Evolutionary conservation across 1,140 invertebrate species (phyloP).

Genomic region (Aradophagus sp.): DNA sequence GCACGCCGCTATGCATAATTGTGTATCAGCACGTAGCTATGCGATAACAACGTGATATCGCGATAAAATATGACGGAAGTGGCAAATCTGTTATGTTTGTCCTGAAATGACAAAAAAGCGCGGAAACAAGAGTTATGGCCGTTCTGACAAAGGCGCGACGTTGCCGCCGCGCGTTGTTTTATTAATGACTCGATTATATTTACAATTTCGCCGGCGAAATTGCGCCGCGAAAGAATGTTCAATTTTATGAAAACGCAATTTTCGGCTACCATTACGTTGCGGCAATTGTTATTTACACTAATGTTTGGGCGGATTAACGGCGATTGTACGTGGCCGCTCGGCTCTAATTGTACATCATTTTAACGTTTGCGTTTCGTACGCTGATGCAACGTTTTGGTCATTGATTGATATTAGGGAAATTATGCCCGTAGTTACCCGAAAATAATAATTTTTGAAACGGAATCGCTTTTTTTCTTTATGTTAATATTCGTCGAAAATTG

Average conservation of each 20-base stretch:
- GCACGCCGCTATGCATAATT: conserved; percentile 74
- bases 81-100: conserved; percentile 56
- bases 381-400: no score
- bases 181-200: conserved; percentile 33
- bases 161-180: conserved; percentile 18
- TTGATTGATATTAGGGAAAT: no score
- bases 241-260: conserved; percentile 1
- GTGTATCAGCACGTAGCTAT: conserved; percentile 73
- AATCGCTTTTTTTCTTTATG: no score
- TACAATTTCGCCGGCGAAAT: conserved; percentile 17
- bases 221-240: conserved; percentile 2
- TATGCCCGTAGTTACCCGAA: no score
- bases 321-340: no score
- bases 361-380: no score
- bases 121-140: conserved; percentile 47
- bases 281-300: neutral
- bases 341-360: no score
- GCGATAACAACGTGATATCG: conserved; percentile 70
- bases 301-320: no score
- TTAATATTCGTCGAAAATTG: no score
- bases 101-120: conserved; percentile 52
- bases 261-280: no score
- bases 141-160: conserved; percentile 29
- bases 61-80: conserved; percentile 68
- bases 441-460: no score